These are phyloP conservation scores for Marmota flaviventris DNA, from an alignment of 2,113 vertebrate species.

Conservation along the genomic window DNA sequence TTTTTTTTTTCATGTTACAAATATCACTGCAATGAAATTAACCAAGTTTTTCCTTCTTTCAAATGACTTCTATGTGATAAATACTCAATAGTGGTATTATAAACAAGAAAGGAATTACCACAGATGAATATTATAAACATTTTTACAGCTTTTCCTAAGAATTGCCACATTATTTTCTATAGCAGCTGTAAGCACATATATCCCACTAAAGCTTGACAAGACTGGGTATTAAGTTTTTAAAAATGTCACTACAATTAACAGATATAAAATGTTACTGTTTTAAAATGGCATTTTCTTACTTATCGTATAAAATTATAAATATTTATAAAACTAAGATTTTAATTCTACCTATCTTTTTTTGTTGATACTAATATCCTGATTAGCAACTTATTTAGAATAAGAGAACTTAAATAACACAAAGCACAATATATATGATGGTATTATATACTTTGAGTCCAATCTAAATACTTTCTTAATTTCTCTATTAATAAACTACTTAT, in stretches of 20 bases:
- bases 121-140: neutral
- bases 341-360: conserved; percentile 5
- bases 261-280: neutral
- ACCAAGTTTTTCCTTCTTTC: neutral
- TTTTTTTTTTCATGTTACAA: neutral
- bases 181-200: neutral
- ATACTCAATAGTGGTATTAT: neutral
- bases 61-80: neutral
- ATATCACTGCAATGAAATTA: neutral
- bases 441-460: neutral
- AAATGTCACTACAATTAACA: neutral
- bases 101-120: neutral
- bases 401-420: neutral
- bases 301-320: neutral
- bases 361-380: conserved; percentile 1
- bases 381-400: neutral
- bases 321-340: neutral
- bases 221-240: neutral
- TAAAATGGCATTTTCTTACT: neutral
- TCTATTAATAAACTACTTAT: neutral
- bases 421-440: neutral
- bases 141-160: neutral
- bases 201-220: neutral
- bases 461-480: neutral
- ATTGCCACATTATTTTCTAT: neutral